Base-by-base conservation (phyloP, 2,888 invertebrate genomes). In the Cerceris ruficornis region DNA sequence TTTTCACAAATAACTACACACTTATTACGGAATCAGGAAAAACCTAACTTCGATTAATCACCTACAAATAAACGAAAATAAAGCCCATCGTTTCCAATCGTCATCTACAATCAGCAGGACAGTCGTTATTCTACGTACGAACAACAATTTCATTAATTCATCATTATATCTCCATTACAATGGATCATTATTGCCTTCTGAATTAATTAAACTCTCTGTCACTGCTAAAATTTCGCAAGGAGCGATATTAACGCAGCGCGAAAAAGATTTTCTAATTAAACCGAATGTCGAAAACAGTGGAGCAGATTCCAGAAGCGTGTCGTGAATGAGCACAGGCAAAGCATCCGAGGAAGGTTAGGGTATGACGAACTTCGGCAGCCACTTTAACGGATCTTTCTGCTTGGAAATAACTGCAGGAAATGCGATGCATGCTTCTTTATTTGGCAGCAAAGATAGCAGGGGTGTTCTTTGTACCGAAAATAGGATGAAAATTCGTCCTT, bases 371-470 rank as follows among this genome's bases (percentile, higher is more conserved):
- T 59, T 62, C 54, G 57, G 6, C 54, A 28, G 15, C 39, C 41
- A 42, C 43, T 41, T 14, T 73, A 73, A 76, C 60, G 68, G 15
- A 67, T 54, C 61, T 54, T 8, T 41, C 14, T 2, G 2, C 43
- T 15, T 49, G 64, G 67, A 62, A 72, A 76, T 70, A 70, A 70
- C 65, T 60, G 54, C 60, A 75, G 70, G 70, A 75, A 70, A 52
- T n/a, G 69, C 15, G 52, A 42, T 55, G 46, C 8, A 54, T 58
- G 41, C 39, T 14, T 74, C 60, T 49, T 50, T 46, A 58, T 59
- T 58, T 14, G 59, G 9, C 17, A 13, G 50, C 42, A 59, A 64
- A 67, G 73, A 68, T 76, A 68, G 68, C 49, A 62, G 58, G 67
- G 52, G 52, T 28, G 52, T 14, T 65, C 17, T 41, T 55, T 13